These are phyloP conservation scores for Rattus norvegicus DNA, from an alignment of 2,113 vertebrate genomes.

Conservation along the genomic window GRCr8 NC_086031.1:45869001-45869500, in stretches of 20 bases:
- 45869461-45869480: background rate
- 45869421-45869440: background rate
- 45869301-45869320: background rate
- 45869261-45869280: background rate
- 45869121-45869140: background rate
- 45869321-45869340: background rate
- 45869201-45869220: background rate
- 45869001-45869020: background rate
- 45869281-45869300: background rate
- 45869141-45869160: background rate
- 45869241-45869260: background rate
- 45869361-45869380: background rate
- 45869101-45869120: background rate
- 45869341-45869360: background rate
- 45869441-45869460: background rate
- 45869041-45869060: background rate
- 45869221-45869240: background rate
- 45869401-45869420: background rate
- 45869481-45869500: too few relatives aligned
- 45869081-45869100: background rate
- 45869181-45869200: background rate
- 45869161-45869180: background rate
- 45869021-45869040: background rate
- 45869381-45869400: background rate
- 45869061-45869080: background rate